Base-by-base conservation (phyloP, 1,140 invertebrate species). In the Nomia melanderi region DNA sequence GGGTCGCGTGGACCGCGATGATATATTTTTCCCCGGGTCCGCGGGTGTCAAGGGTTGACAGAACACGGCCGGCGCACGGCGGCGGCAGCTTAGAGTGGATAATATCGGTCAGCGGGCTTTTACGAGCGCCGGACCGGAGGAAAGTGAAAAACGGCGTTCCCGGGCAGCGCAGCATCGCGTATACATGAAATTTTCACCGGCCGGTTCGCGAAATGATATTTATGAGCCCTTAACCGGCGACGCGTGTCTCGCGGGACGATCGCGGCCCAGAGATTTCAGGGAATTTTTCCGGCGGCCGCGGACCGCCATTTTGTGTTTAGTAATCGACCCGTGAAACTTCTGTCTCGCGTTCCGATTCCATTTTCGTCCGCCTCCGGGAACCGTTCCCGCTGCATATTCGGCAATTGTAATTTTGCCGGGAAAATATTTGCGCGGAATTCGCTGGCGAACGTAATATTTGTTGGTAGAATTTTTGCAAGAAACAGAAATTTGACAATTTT, bases 41-140 rank as follows among this genome's bases (percentile, higher is more conserved):
- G 47, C 20, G 47, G 20, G 47, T 50, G 47, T 50, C 47, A 50
- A n/a, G 47, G 47, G 47, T 50, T 50, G 47, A 50, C 47, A 50
- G 47, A 50, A 50, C 47, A 50, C 47, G 33, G 20, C 20, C 20
- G 47, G 47, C n/a, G n/a, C 47, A 50, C 47, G 47, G 47, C n/a
- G 20, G n/a, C n/a, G n/a, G 20, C 47, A 50, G 47, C 47, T 50
- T 50, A 50, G 47, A 50, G 47, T 50, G 47, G 47, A 50, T 50
- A 50, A 50, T 50, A 50, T 50, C 47, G 47, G 47, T 50, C 47
- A 50, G 47, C 47, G 47, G 20, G 47, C n/a, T 50, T 50, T 50
- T 50, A 50, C 47, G 47, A 50, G 47, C 47, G n/a, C 14, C 41
- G 14, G 41, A 44, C 41, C 47, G 47, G 47, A 50, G 47, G 47